Conservation (phyloP, 64 coral and sea anemone genomes). For the Acropora tenuis region DNA sequence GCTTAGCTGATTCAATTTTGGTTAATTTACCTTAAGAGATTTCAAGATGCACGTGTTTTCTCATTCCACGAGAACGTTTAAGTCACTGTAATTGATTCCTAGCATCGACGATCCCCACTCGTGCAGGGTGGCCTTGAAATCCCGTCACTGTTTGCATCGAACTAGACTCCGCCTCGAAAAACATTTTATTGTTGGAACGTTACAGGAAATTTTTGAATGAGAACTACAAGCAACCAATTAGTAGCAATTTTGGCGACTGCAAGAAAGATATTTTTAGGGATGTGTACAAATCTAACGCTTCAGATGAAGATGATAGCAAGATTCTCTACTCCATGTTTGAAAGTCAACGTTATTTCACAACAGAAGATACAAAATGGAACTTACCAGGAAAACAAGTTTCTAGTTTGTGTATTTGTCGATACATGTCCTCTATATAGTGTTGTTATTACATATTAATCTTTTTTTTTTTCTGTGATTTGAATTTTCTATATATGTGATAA, state of each 20-base stretch:
- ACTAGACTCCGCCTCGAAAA: neutral
- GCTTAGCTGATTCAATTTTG: slow-evolving; percentile 38
- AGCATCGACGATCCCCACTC: slow-evolving; percentile 36
- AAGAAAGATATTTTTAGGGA: neutral
- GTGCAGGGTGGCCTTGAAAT: neutral
- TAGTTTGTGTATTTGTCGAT: neutral
- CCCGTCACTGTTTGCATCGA: neutral
- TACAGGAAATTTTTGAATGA: slow-evolving; percentile 49
- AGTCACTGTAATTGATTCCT: neutral
- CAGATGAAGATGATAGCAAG: neutral
- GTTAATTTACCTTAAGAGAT: slow-evolving; percentile 45
- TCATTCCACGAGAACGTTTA: slow-evolving; percentile 12
- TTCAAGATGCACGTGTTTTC: slow-evolving; percentile 35
- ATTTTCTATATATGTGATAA: neutral
- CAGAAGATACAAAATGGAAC: neutral
- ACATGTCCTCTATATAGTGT: neutral
- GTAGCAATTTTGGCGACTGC: neutral
- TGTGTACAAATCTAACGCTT: neutral
- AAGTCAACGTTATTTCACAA: neutral
- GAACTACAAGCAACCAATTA: neutral
- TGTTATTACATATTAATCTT: neutral
- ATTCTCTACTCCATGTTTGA: neutral
- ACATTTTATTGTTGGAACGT: slow-evolving; percentile 29
- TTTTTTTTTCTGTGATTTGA: neutral
- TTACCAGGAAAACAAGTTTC: neutral